Base-by-base conservation (phyloP, 2,888 invertebrate genomes). In the Lycaena phlaeas region DNA sequence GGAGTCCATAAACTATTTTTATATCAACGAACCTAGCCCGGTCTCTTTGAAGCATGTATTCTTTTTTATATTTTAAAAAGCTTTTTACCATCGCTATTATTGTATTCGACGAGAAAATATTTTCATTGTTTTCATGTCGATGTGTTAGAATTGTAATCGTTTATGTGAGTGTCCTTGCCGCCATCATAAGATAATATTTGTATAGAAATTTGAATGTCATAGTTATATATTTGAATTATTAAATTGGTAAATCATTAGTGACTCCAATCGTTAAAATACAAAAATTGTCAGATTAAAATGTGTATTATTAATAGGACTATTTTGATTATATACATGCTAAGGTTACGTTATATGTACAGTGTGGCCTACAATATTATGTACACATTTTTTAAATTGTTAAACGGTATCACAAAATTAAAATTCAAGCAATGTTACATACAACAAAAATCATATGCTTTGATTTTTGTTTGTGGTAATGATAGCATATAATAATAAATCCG, bases 21-120 rank as follows among this genome's bases (percentile, higher is more conserved):
- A 42, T 50, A 53, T 54, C 49, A 26, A 29, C 17, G 14, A 38
- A 52, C 50, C 49, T 46, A 48, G 43, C 34, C 22, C 34, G 34
- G 34, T 9, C 22, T 22, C n/a, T n/a, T n/a, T 18, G 18, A 22
- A 18, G 12, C 10, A 12, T 18, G 18, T 11, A 11, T 12, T 34
- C 17, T 18, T 22, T 22, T 22, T 22, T 34, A 34, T 34, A 34
- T 34, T 34, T 34, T 34, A 18, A 22, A 18, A 22, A 18, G 34
- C 22, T 34, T 34, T 34, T 17, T 18, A 34, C 18, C 18, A 22
- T 34, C 12, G 34, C 34, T 34, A 34, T 22, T 34, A 34, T 34
- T 34, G 11, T 11, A 34, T n/a, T n/a, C n/a, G n/a, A n/a, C n/a
- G n/a, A n/a, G n/a, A n/a, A n/a, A n/a, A n/a, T 9, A 22, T 18